phyloP scores from a whole-genome alignment of 2,113 vertebrate species.

The Phoxinus phoxinus region DNA sequence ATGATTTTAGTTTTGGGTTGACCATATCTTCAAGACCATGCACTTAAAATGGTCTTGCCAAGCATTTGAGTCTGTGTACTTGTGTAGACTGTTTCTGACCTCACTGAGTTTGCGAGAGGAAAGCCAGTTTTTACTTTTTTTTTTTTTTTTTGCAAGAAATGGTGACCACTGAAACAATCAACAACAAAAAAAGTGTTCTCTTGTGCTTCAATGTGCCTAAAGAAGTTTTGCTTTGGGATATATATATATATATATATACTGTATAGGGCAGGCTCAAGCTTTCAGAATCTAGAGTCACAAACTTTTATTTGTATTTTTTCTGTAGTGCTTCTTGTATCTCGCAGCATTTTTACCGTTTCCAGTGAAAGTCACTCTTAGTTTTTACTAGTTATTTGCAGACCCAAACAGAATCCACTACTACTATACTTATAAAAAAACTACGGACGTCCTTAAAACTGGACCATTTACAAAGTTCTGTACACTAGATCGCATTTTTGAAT shows the following conservation, averaged over 20 bases:
- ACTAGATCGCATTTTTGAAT: neutral
- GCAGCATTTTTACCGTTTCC: neutral
- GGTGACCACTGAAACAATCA: conserved; percentile 35
- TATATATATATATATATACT: neutral
- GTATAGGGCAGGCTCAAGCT: conserved; percentile 1
- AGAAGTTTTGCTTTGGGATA: conserved; percentile 24
- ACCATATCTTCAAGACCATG: neutral
- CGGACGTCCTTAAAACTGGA: neutral
- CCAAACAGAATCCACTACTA: neutral
- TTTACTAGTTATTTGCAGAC: neutral
- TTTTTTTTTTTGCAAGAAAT: conserved; percentile 3
- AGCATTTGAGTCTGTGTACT: neutral
- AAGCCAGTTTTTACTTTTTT: neutral
- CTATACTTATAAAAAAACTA: neutral
- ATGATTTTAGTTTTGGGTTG: neutral
- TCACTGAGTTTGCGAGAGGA: conserved; percentile 15
- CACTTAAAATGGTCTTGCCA: neutral
- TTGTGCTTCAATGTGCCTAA: conserved; percentile 46
- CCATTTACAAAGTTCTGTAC: neutral
- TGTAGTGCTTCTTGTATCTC: neutral
- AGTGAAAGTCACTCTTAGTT: neutral
- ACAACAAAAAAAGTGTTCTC: conserved; percentile 35
- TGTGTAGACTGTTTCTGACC: neutral
- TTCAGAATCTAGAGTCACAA: conserved; percentile 8
- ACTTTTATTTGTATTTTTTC: neutral